Evolutionary conservation across 2,888 invertebrate genomes (phyloP).

Genomic region (Eupithecia abbreviata): DNA sequence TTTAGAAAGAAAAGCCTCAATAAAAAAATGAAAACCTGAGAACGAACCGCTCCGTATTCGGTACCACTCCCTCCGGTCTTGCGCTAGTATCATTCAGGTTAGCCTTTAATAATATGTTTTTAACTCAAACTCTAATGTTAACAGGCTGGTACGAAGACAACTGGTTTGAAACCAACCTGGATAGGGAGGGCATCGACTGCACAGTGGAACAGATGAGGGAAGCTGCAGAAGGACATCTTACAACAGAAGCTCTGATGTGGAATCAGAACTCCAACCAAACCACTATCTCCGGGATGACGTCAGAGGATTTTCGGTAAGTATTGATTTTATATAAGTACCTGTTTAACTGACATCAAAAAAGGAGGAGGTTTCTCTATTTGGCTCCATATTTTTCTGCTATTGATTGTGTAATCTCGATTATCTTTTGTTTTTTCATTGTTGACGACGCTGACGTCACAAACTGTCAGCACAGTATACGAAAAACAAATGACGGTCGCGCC

Average conservation of each 20-base stretch:
- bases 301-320: conserved; percentile 90
- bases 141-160: conserved; percentile 99
- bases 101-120: not conserved
- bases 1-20: no score
- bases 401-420: not conserved
- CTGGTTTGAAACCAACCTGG: conserved; percentile 96
- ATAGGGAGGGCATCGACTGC: conserved; percentile 95
- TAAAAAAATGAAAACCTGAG: no score
- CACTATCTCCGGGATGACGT: conserved; percentile 98
- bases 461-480: not conserved
- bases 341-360: no score
- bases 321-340: not conserved
- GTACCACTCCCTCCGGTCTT: not conserved
- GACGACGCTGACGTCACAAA: not conserved
- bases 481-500: not conserved
- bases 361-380: no score
- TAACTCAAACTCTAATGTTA: conserved; percentile 11
- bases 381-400: not conserved
- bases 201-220: conserved; percentile 96
- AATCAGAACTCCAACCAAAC: conserved; percentile 95
- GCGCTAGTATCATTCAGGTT: not conserved
- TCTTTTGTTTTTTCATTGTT: not conserved
- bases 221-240: conserved; percentile 98
- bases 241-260: conserved; percentile 99
- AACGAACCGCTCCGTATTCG: no score